phyloP scores from a whole-genome alignment of 2,797 vertebrate genomes.

The Chromis chromis region DNA sequence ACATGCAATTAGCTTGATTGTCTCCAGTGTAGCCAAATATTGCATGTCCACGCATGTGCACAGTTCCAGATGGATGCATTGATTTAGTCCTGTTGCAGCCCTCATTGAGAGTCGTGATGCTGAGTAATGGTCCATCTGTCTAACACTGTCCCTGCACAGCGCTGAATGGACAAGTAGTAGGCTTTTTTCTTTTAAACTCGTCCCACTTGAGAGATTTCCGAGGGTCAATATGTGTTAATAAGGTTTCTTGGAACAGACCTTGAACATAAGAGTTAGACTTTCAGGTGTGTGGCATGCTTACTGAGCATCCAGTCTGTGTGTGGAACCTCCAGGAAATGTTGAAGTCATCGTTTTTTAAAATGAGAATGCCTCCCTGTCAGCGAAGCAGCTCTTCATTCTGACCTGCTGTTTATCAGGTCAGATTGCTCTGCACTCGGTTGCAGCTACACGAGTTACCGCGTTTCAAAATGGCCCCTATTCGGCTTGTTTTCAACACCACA shows the following conservation, averaged over 20 bases:
- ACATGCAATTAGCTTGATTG: neutral
- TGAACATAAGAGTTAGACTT: conserved; percentile 1
- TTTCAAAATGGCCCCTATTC: conserved; percentile 43
- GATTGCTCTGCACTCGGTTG: conserved; percentile 16
- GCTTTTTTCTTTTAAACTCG: conserved; percentile 32
- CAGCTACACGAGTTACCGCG: neutral
- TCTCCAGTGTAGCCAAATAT: conserved; percentile 18
- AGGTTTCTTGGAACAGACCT: conserved; percentile 38
- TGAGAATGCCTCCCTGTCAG: conserved; percentile 32
- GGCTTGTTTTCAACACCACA: conserved; percentile 3
- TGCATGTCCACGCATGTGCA: conserved; percentile 23
- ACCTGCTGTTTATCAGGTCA: conserved; percentile 55
- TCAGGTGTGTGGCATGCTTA: conserved; percentile 10
- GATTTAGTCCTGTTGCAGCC: conserved; percentile 55
- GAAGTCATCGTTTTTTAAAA: conserved; percentile 48
- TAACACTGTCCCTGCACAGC: conserved; percentile 30
- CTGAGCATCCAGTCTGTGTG: neutral
- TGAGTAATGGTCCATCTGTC: conserved; percentile 77
- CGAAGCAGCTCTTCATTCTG: conserved; percentile 22
- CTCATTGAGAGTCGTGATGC: conserved; percentile 61
- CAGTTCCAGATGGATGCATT: conserved; percentile 56
- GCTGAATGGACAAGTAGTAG: conserved; percentile 64
- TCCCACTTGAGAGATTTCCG: conserved; percentile 39
- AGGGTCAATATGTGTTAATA: conserved; percentile 58
- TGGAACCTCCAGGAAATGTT: conserved; percentile 23